phyloP scores from a whole-genome alignment of 2,113 vertebrate species.

The Hemiprocne comata region DNA sequence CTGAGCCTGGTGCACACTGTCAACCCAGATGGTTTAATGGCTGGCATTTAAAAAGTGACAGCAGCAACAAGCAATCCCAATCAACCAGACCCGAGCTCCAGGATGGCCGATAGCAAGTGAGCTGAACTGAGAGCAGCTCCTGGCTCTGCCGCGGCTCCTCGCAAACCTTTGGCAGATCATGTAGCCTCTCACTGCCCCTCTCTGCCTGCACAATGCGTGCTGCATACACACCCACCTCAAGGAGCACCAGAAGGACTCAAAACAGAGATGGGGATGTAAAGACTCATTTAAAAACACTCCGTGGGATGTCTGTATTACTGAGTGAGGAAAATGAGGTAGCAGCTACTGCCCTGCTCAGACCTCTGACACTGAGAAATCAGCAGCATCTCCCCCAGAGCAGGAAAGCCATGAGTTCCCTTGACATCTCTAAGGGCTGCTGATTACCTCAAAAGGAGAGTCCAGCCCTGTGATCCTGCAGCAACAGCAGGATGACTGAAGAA shows the following conservation, averaged over 20 bases:
- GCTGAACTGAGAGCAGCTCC: neutral
- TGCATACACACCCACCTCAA: neutral
- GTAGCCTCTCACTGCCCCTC: neutral
- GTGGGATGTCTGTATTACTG: neutral
- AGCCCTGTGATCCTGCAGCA: neutral
- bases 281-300: neutral
- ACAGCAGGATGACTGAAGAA: neutral
- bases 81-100: neutral
- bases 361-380: neutral
- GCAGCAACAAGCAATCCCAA: neutral
- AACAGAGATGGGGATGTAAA: neutral
- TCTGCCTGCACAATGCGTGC: neutral
- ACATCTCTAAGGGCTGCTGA: neutral
- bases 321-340: neutral
- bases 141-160: neutral
- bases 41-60: constrained; percentile 31
- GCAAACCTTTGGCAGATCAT: neutral
- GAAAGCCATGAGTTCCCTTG: neutral
- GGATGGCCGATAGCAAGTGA: neutral
- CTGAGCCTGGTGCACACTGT: neutral
- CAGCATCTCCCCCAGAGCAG: neutral
- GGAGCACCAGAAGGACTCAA: neutral
- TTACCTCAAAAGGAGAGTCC: neutral
- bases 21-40: constrained; percentile 19
- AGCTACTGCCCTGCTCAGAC: neutral